Evolutionary conservation across 2,888 invertebrate species (phyloP), one percentile per base, ranked within the genome.

Genomic region (Andrena bicolor): DNA sequence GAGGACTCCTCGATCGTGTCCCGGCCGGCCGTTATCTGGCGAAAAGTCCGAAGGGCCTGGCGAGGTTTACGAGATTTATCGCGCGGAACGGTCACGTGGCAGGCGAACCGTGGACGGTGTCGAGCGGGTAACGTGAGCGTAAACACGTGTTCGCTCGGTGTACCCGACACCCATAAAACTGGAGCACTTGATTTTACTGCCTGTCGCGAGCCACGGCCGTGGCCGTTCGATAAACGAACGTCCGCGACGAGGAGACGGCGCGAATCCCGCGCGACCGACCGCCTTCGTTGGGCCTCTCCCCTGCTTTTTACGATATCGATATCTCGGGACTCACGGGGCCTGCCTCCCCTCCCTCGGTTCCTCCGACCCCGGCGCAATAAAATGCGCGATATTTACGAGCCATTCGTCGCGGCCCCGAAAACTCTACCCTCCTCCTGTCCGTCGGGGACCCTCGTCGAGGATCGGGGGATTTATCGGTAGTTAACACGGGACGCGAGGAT

Each of bases 151-250:
- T 84, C 83, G 80, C 79, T 75, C 80, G 76, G 64, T 77, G 80
- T 80, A 88, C 82, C 69, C 86, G 80, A 83, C 66, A 82, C 81
- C 86, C 82, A 88, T 88, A 87, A 88, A 89, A 89, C 77, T 88
- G 89, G 89, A 89, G 86, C 89, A 84, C 89, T 87, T 86, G 89
- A 89, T 89, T 89, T 88, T 88, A 88, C 83, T 86, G 89, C 80
- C 85, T 84, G 88, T 84, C 82, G 71, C 82, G 76, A 49, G 81
- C 64, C 72, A 49, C 56, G 70, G 41, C 35, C 71, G 64, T 63
- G 63, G 61, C 73, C 70, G 23, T 63, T 65, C 85, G 86, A 86
- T 86, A 85, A 86, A 86, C 68, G 70, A 80, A 35, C 76, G n/a
- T 53, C 61, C 70, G 63, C 66, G 35, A 30, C 41, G 65, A 7